phyloP scores from a whole-genome alignment of 2,797 vertebrate species.

The Taeniopygia guttata region DNA sequence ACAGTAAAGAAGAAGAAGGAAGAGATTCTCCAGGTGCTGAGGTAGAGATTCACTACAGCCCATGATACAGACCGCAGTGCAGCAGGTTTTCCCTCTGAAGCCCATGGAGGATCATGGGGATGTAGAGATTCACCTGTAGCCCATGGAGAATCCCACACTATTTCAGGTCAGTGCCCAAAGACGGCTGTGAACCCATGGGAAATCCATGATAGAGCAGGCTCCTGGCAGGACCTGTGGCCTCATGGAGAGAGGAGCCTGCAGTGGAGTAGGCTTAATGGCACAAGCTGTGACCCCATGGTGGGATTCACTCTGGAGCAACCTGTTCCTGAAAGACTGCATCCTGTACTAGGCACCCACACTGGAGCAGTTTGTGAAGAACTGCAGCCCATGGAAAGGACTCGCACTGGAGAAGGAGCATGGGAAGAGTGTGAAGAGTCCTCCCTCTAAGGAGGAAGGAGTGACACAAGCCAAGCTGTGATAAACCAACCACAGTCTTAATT shows the following conservation, averaged over 20 bases:
- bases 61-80: accelerated
- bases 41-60: neutral
- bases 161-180: neutral
- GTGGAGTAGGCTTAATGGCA: neutral
- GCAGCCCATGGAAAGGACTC: neutral
- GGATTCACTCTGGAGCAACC: neutral
- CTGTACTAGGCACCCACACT: neutral
- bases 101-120: accelerated
- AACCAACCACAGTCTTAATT: neutral
- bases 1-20: neutral
- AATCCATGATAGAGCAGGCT: neutral
- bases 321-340: neutral
- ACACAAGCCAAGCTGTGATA: neutral
- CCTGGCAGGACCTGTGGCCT: too few species aligned
- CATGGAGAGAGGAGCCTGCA: neutral
- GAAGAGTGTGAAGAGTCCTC: neutral
- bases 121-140: neutral
- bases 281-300: too few species aligned
- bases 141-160: accelerated
- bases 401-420: neutral
- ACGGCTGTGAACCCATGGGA: neutral
- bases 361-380: neutral
- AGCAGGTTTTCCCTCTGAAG: neutral
- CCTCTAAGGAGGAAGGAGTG: neutral
- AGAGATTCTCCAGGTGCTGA: neutral